Evolutionary conservation across 2,113 vertebrate genomes (phyloP), one percentile per base, ranked within the genome.

Genomic region (Misgurnus anguillicaudatus): DNA sequence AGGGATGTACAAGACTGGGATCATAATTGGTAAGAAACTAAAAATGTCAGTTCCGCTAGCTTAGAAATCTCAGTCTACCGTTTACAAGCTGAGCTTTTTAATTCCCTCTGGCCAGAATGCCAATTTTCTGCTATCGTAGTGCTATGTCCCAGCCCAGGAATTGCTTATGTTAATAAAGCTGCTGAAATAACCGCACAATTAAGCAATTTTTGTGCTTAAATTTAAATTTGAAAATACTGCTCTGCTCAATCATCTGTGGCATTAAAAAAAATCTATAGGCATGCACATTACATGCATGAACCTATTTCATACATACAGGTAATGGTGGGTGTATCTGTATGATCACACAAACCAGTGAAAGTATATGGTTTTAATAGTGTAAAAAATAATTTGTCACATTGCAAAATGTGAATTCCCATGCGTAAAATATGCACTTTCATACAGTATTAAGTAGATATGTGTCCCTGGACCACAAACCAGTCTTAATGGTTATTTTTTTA

Each of bases 61-160:
- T 94, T 94, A 87, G 84, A 92, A 90, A 85, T 85, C 84, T 90
- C 83, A 92, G 91, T 93, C 89, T 88, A 91, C 92, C 91, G 84
- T 85, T 89, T 92, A 86, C 88, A 90, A 89, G 91, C 90, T 93
- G 90, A 90, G 88, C 92, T 90, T 93, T 91, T 92, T 94, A 94
- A 94, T 95, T 93, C 92, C 92, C 90, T 88, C 90, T 91, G 91
- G 91, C 93, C 93, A 90, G 92, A 93, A 93, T 93, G 92, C 92
- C 94, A 94, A 93, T 96, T 96, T 96, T 96, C 94, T 94, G 95
- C 94, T 93, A 93, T 93, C 92, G 92, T 94, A 93, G 93, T 92
- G 90, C 86, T 91, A 87, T 92, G 91, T 91, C 91, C 86, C 88
- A 92, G 87, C 91, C 86, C 88, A 92, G 87, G 91, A 93, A 94